phyloP scores from a whole-genome alignment of 1,140 invertebrate species.

The Lithobius niger region DNA sequence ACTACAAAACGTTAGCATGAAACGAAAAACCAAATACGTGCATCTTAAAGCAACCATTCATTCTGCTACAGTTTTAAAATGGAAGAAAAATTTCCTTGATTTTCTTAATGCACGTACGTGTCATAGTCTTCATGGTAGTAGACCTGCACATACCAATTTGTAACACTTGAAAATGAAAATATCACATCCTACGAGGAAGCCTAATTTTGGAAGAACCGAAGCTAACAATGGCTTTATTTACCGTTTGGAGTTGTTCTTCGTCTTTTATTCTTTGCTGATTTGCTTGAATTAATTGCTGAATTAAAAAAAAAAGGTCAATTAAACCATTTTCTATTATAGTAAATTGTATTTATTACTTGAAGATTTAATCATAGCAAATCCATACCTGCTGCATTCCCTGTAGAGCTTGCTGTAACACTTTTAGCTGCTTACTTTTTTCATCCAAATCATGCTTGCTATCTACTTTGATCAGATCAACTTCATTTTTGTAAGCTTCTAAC shows the following conservation, averaged over 20 bases:
- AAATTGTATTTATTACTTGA: not conserved
- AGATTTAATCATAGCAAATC: not conserved
- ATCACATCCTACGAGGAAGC: too few species aligned
- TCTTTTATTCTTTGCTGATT: slow-evolving; percentile 47
- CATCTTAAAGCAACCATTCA: too few species aligned
- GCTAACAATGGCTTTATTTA: too few species aligned
- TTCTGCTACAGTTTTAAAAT: too few species aligned
- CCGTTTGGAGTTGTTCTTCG: slow-evolving; percentile 34
- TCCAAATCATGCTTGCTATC: slow-evolving; percentile 51
- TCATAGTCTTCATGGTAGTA: too few species aligned
- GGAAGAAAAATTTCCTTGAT: too few species aligned
- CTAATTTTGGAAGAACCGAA: too few species aligned
- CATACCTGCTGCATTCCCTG: slow-evolving; percentile 57
- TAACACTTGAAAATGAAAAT: too few species aligned
- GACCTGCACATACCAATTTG: too few species aligned
- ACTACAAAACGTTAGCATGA: too few species aligned
- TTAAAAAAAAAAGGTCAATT: not conserved
- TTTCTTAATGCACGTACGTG: too few species aligned
- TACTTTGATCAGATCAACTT: slow-evolving; percentile 50
- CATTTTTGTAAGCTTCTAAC: slow-evolving; percentile 86
- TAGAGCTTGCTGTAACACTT: slow-evolving; percentile 56
- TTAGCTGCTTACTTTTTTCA: slow-evolving; percentile 54
- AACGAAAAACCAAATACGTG: too few species aligned
- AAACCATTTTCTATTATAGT: not conserved
- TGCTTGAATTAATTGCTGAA: slow-evolving; percentile 47